Evolutionary conservation across 2,888 invertebrate species (phyloP).

Genomic region (Trachelus stipa): DNA sequence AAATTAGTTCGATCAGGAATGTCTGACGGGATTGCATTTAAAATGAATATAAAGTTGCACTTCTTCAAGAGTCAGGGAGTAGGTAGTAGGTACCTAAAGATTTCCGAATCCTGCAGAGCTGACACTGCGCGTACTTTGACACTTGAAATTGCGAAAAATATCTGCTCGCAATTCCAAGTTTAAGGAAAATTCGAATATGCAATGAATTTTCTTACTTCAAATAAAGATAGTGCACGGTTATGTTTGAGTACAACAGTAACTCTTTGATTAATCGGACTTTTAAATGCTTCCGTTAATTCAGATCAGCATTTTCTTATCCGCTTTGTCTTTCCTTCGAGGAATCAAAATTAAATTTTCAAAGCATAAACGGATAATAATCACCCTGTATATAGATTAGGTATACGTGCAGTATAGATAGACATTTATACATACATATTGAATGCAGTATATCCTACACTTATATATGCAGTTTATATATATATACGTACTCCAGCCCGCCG

Average conservation of each 20-base stretch:
- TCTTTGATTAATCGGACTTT: background rate
- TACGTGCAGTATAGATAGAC: background rate
- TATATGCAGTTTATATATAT: too few relatives aligned
- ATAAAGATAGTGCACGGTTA: background rate
- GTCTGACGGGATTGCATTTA: background rate
- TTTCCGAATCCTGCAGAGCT: background rate
- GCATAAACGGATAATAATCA: background rate
- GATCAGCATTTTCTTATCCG: background rate
- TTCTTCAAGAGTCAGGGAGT: background rate
- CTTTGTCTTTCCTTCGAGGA: background rate
- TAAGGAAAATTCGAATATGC: background rate
- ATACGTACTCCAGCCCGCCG: too few relatives aligned
- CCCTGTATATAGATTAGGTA: background rate
- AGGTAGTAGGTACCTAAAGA: background rate
- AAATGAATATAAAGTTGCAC: background rate
- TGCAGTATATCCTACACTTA: too few relatives aligned
- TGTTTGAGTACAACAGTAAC: background rate
- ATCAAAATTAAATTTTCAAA: background rate
- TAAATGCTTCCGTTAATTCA: background rate
- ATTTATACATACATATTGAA: too few relatives aligned
- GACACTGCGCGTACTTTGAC: background rate
- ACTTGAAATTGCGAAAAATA: background rate
- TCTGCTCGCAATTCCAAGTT: background rate
- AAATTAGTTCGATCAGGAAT: background rate
- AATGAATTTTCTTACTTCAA: background rate